Evolutionary conservation across 2,797 vertebrate species (phyloP).

Genomic region (Rhinoraja longicauda): DNA sequence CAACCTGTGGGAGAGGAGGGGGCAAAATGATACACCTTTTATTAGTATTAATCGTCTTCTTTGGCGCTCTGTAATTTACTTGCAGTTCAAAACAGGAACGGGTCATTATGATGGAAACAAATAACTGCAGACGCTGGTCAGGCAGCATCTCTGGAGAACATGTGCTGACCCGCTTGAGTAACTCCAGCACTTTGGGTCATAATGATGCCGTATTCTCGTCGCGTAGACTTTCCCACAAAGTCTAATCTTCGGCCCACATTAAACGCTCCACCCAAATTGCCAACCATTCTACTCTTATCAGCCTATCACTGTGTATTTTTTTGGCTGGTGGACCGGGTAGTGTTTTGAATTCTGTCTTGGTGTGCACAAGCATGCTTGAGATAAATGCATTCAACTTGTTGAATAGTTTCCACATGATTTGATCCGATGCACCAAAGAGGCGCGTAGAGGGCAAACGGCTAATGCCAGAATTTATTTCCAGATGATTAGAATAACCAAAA

Average conservation of each 20-base stretch:
- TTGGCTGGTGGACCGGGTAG: background rate
- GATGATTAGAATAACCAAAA: too few species aligned
- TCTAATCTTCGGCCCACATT: background rate
- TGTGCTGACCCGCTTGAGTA: too few species aligned
- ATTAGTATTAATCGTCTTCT: background rate
- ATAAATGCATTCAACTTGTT: background rate
- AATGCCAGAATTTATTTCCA: too few species aligned
- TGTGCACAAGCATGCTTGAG: too few species aligned
- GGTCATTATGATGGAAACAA: background rate
- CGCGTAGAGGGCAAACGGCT: too few species aligned
- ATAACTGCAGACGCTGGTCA: too few species aligned
- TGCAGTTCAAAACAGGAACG: background rate
- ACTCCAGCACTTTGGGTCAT: background rate
- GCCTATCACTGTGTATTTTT: background rate
- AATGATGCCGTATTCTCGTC: background rate
- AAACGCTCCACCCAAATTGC: too few species aligned
- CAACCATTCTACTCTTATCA: background rate
- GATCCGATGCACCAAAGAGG: too few species aligned
- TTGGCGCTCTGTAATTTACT: background rate
- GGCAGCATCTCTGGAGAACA: too few species aligned
- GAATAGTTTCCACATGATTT: background rate
- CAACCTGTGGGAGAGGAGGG: constrained; percentile 54
- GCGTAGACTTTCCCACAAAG: background rate
- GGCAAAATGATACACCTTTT: background rate
- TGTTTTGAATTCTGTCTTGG: background rate